Evolutionary conservation across 1,140 invertebrate genomes (phyloP).

Genomic region (Cataglyphis hispanica): DNA sequence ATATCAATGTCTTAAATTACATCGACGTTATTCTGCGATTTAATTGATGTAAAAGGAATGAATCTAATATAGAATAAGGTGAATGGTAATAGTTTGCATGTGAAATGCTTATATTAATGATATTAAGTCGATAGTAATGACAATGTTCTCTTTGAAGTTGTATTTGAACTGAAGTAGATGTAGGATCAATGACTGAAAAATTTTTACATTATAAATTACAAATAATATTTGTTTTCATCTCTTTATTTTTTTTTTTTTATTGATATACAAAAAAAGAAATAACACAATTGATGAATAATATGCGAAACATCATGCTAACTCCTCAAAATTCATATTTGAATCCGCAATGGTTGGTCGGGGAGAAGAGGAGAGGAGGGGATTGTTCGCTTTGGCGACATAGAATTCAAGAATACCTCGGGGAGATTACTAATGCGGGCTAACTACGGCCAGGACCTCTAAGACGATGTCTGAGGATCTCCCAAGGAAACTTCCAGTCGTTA

Average conservation of each 20-base stretch:
- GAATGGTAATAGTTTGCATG: neutral
- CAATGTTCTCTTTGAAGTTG: neutral
- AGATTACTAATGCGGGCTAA: conserved; percentile 84
- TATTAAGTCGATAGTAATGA: neutral
- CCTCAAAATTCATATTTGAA: conserved; percentile 65
- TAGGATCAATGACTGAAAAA: neutral
- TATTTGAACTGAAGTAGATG: neutral
- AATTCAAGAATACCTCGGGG: conserved; percentile 78
- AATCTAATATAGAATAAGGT: neutral
- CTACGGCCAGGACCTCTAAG: conserved; percentile 74
- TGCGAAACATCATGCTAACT: neutral
- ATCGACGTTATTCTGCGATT: neutral
- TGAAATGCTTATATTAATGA: neutral
- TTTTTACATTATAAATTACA: neutral
- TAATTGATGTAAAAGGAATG: neutral
- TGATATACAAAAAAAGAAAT: neutral
- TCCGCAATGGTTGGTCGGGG: conserved; percentile 57
- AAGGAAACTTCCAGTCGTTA: conserved; percentile 77
- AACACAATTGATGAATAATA: neutral
- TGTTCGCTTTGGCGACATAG: conserved; percentile 68
- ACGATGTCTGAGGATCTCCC: conserved; percentile 61
- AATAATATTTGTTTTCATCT: neutral
- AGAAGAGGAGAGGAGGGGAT: neutral
- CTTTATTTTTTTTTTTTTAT: no score
- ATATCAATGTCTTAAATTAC: neutral